phyloP scores from a whole-genome alignment of 2,113 vertebrate genomes.

The Plestiodon gilberti region DNA sequence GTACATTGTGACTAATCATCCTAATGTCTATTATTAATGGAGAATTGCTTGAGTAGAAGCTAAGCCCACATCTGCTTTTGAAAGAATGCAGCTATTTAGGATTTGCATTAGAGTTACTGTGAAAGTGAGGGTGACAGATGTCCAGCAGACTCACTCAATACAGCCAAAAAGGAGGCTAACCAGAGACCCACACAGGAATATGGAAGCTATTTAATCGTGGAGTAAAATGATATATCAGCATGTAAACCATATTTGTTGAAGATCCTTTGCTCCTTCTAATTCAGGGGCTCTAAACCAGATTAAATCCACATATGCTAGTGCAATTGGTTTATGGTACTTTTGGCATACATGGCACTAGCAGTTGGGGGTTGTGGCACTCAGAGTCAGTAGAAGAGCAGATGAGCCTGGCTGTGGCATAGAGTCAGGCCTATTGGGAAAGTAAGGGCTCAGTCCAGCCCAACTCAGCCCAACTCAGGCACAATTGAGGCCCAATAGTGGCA shows the following conservation, averaged over 20 bases:
- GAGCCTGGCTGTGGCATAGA: not conserved
- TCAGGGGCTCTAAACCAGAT: not conserved
- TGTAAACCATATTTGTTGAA: not conserved
- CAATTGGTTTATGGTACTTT: not conserved
- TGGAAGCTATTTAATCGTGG: not conserved
- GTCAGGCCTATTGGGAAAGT: not conserved
- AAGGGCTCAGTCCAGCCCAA: no score
- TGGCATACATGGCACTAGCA: no score
- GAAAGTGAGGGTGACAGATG: slow-evolving; percentile 21
- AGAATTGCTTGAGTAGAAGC: not conserved
- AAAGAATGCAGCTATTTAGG: slow-evolving; percentile 12
- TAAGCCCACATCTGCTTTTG: slow-evolving; percentile 5
- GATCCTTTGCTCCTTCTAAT: not conserved
- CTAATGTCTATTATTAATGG: slow-evolving; percentile 28
- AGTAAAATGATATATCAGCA: not conserved
- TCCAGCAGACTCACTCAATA: slow-evolving; percentile 7
- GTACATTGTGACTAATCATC: slow-evolving; percentile 7
- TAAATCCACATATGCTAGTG: not conserved
- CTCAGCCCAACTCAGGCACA: no score
- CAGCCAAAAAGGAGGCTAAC: not conserved
- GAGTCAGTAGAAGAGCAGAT: no score
- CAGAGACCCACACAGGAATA: not conserved
- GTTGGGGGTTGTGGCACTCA: no score
- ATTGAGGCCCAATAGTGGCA: no score
- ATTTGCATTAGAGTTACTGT: slow-evolving; percentile 10